Evolutionary conservation across 2,888 invertebrate genomes (phyloP).

Genomic region (Cosmia trapezina): DNA sequence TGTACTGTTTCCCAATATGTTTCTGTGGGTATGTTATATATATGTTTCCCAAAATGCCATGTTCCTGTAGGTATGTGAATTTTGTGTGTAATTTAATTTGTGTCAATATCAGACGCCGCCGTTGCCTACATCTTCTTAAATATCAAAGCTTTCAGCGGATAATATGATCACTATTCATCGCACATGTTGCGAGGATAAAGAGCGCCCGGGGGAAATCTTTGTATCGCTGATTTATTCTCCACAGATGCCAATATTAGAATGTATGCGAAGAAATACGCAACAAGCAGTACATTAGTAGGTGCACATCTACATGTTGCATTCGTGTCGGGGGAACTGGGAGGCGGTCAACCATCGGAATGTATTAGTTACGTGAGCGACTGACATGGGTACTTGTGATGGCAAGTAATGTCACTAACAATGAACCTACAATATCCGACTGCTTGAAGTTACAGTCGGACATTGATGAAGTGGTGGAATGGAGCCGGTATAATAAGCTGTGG

Average conservation of each 20-base stretch:
- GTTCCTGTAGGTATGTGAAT: not conserved
- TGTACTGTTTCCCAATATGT: too few species aligned
- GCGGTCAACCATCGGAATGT: not conserved
- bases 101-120: not conserved
- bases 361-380: not conserved
- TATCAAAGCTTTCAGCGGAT: not conserved
- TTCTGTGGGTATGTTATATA: too few species aligned
- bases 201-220: slow-evolving; percentile 1
- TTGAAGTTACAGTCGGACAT: too few species aligned
- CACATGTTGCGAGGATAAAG: not conserved
- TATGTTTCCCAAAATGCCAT: not conserved
- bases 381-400: not conserved
- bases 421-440: too few species aligned
- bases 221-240: slow-evolving; percentile 31
- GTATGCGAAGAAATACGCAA: slow-evolving; percentile 5
- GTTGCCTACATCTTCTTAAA: not conserved
- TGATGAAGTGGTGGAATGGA: too few species aligned
- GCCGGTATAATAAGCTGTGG: too few species aligned
- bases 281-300: not conserved
- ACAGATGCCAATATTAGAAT: slow-evolving; percentile 14
- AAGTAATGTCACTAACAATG: too few species aligned
- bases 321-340: not conserved
- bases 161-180: slow-evolving; percentile 24
- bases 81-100: not conserved
- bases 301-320: not conserved